Percentiles rank a stretch among this genome's conserved stretches.
These are phyloP conservation scores for Mesochorus sp. DNA, from an alignment of 2,888 invertebrate genomes.

Conservation along the genomic window DNA sequence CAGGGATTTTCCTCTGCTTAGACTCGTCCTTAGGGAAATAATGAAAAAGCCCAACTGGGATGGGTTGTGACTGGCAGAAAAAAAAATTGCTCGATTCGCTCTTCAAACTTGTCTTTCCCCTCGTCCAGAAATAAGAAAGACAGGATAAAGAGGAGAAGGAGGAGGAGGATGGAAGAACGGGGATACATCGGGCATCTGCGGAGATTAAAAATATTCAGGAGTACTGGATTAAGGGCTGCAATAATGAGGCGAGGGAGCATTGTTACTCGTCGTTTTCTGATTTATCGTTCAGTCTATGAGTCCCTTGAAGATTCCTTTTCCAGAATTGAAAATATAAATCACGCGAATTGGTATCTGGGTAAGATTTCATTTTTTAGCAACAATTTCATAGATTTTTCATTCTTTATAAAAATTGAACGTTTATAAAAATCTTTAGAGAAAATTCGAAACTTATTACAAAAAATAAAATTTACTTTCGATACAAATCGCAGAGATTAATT, in stretches of 20 bases:
- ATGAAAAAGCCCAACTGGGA: conserved; percentile 65
- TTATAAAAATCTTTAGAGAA: conserved; percentile 16
- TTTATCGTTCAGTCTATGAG: too few relatives aligned
- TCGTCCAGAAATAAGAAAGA: conserved; percentile 17
- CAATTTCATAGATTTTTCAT: too few relatives aligned
- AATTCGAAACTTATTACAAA: conserved; percentile 43
- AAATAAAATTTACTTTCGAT: conserved; percentile 60
- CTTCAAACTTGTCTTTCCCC: conserved; percentile 5
- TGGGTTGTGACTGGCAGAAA: conserved; percentile 17
- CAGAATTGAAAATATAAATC: too few relatives aligned
- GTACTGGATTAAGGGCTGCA: conserved; percentile 66
- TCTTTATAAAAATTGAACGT: too few relatives aligned
- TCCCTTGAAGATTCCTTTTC: too few relatives aligned
- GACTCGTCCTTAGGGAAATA: conserved; percentile 59
- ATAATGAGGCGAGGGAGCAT: conserved; percentile 63
- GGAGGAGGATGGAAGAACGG: too few relatives aligned
- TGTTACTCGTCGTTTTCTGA: too few relatives aligned
- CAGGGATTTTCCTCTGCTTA: not conserved
- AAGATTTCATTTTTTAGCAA: too few relatives aligned
- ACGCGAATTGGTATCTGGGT: too few relatives aligned
- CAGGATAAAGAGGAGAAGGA: not conserved
- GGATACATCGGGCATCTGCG: conserved; percentile 12
- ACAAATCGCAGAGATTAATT: conserved; percentile 35
- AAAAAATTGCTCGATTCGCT: conserved; percentile 20
- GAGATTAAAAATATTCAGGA: conserved; percentile 68